Evolutionary conservation across 2,888 invertebrate genomes (phyloP).

Genomic region (Morpho helenor): DNA sequence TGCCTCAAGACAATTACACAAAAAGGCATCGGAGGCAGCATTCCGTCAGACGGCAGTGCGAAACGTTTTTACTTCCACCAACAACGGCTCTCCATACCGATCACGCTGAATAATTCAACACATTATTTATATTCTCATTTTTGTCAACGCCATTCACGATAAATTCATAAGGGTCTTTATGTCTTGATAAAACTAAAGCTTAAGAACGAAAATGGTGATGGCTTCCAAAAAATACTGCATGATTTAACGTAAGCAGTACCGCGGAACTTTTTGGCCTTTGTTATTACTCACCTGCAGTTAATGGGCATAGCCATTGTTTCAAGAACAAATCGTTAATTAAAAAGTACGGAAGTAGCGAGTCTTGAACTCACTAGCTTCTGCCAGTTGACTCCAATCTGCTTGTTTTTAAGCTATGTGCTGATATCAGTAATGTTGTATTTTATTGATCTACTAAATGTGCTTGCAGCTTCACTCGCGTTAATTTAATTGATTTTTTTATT

Average conservation of each 20-base stretch:
- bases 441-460: no score
- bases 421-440: no score
- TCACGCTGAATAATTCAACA: conserved; percentile 78
- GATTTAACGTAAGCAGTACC: conserved; percentile 46
- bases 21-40: conserved; percentile 65
- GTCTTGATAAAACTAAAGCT: conserved; percentile 78
- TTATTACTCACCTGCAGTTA: conserved; percentile 37
- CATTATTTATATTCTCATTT: conserved; percentile 77
- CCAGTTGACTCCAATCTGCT: no score
- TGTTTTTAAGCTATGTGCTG: no score
- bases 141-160: conserved; percentile 76
- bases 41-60: conserved; percentile 59
- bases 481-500: no score
- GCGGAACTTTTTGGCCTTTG: conserved; percentile 42
- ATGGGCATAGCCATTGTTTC: conserved; percentile 24
- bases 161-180: conserved; percentile 76
- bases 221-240: conserved; percentile 49
- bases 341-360: no score
- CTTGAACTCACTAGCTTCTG: no score
- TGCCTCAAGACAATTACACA: conserved; percentile 74
- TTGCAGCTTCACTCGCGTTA: no score
- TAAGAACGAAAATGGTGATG: conserved; percentile 58
- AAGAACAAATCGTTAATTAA: no score
- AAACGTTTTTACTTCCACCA: conserved; percentile 50
- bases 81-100: conserved; percentile 67